Base-by-base conservation (phyloP, 2,797 vertebrate species). In the Neosilurus hyrtlii region DNA sequence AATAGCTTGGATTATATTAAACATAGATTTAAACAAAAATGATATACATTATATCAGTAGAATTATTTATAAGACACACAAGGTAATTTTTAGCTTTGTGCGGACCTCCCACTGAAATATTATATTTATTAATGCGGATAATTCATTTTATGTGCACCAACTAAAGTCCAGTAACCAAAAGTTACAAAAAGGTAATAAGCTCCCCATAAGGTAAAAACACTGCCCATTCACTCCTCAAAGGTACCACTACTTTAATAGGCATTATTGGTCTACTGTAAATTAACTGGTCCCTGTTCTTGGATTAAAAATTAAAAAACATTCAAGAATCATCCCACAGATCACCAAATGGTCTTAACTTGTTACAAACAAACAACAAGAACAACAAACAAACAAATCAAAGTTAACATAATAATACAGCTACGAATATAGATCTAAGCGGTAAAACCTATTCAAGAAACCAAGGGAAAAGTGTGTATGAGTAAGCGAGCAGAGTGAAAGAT, bases 1-100 rank as follows among this genome's bases (percentile, higher is more conserved):
- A 26, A 20, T 5, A 11, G 30, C 37, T 56, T 30, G n/a, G 15
- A 51, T 74, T 8, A 66, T 9, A 2, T 51, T 18, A 78, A 18
- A 24, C 57, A 24, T 77, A 62, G 16, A 63, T 14, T 79, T 65
- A 51, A 78, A 79, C 73, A 37, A 37, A 54, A 61, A 30, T 10
- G 16, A 16, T 10, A 57, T 49, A 35, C 37, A 4, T 61, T 4
- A 37, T n/a, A 37, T 20, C 37, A 61, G 22, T 57, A 57, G 26
- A 59, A 57, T 9, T 54, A 59, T 26, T 18, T 51, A 24, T 22
- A 63, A 65, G n/a, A 65, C 35, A 80, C 12, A 43, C 30, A 59
- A 11, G 43, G 43, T 12, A 49, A n/a, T 49, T 70, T 67, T 14
- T 11, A 71, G n/a, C 65, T 37, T 37, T 37, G 65, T 67, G 16